Evolutionary conservation across 2,797 vertebrate species (phyloP).

Genomic region (Pterois miles): DNA sequence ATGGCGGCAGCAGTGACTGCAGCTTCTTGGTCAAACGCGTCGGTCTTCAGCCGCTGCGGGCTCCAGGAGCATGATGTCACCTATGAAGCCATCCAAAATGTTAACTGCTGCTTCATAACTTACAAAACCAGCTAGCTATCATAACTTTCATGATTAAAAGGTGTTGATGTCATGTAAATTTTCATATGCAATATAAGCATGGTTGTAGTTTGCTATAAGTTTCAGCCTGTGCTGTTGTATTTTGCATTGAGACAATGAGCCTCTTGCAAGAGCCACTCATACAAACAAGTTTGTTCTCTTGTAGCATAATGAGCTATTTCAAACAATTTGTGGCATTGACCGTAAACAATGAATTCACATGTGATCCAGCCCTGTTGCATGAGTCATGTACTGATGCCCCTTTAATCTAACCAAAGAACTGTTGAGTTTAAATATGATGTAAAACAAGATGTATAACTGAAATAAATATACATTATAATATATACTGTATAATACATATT

Average conservation of each 20-base stretch:
- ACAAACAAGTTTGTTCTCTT: neutral
- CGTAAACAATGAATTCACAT: neutral
- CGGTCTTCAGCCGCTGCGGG: neutral
- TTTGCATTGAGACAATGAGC: neutral
- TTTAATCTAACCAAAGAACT: neutral
- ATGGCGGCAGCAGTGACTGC: constrained; percentile 69
- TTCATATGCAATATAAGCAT: neutral
- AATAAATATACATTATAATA: neutral
- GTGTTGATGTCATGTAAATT: neutral
- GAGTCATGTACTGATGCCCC: neutral
- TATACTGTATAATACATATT: neutral
- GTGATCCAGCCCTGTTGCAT: neutral
- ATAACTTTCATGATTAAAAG: neutral
- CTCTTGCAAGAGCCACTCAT: neutral
- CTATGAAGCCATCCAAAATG: constrained; percentile 7
- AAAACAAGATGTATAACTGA: neutral
- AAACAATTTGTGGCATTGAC: neutral
- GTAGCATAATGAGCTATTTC: neutral
- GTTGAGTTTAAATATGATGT: neutral
- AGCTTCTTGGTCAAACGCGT: neutral
- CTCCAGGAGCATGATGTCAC: constrained; percentile 37
- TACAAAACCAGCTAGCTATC: neutral
- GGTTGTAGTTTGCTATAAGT: neutral
- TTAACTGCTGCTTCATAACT: neutral
- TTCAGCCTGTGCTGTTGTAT: neutral